Conservation (phyloP, 2,888 invertebrate genomes). For the Polyploca ridens region DNA sequence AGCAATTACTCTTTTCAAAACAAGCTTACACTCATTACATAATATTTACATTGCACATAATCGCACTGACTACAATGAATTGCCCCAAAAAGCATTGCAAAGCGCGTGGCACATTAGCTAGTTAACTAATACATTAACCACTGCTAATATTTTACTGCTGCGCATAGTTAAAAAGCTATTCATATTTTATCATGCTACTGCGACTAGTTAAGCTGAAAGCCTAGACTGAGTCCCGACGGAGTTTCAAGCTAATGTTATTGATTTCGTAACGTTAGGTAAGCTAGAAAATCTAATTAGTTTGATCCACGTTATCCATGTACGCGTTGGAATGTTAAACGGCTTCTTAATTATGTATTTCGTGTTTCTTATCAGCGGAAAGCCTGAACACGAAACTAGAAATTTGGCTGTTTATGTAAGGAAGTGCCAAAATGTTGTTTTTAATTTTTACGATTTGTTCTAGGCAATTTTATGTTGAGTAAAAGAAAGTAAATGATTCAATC, state of each 20-base stretch:
- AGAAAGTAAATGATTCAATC: background rate
- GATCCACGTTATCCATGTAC: background rate
- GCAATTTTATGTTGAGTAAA: background rate
- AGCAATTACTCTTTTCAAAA: no score
- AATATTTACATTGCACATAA: no score
- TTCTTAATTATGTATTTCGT: constrained; percentile 7
- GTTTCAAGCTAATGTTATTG: background rate
- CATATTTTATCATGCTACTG: background rate
- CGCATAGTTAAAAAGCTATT: background rate
- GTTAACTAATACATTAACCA: background rate
- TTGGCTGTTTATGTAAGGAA: background rate
- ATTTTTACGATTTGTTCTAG: background rate
- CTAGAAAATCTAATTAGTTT: constrained; percentile 6
- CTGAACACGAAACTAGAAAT: background rate
- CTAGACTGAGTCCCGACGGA: background rate
- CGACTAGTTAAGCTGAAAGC: background rate
- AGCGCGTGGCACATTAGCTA: no score
- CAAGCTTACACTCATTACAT: no score
- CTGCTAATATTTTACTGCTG: background rate
- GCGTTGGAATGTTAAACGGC: background rate
- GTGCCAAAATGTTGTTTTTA: background rate
- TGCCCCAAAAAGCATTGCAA: no score
- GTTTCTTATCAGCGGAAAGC: background rate
- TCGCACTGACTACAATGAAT: no score
- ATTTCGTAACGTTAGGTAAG: background rate